Percentiles rank a stretch among this genome's conserved stretches.
Evolutionary conservation across 2,888 invertebrate species (phyloP).

Genomic region (Neoascia interrupta): DNA sequence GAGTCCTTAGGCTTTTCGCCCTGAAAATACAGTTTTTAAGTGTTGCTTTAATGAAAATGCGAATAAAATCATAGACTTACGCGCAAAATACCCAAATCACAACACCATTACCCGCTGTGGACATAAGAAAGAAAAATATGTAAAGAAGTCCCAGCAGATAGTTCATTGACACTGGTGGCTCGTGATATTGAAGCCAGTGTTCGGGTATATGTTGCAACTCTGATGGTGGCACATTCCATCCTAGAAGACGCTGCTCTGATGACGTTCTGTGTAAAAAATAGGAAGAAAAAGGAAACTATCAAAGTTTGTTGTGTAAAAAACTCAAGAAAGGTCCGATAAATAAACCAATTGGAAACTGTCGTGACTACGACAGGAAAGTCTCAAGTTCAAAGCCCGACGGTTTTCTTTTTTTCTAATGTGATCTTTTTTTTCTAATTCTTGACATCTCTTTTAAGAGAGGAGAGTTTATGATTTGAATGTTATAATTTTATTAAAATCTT

Average conservation of each 20-base stretch:
- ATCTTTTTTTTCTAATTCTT: too few species aligned
- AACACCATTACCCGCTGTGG: conserved; percentile 89
- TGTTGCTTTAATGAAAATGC: too few species aligned
- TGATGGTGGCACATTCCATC: conserved; percentile 88
- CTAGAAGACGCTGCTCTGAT: conserved; percentile 81
- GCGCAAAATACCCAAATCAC: conserved; percentile 89
- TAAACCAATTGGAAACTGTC: too few species aligned
- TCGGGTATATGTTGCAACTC: conserved; percentile 88
- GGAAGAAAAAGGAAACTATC: too few species aligned
- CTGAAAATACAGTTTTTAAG: conserved; percentile 66
- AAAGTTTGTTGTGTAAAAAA: neutral
- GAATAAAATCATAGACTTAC: conserved; percentile 65
- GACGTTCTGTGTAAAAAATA: conserved; percentile 68
- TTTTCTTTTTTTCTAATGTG: too few species aligned
- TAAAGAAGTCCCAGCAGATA: conserved; percentile 89
- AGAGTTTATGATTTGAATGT: too few species aligned
- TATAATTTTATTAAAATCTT: too few species aligned
- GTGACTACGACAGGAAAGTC: too few species aligned
- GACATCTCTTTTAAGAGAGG: too few species aligned
- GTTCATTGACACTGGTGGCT: conserved; percentile 90
- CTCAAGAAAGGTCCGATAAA: too few species aligned
- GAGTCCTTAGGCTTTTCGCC: conserved; percentile 80
- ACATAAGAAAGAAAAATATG: conserved; percentile 86
- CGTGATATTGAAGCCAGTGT: conserved; percentile 90
- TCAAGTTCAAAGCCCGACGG: too few species aligned